Percentiles rank a stretch among this genome's conserved stretches.
Evolutionary conservation across 1,140 invertebrate species (phyloP).

Genomic region (Sycobia sp.): DNA sequence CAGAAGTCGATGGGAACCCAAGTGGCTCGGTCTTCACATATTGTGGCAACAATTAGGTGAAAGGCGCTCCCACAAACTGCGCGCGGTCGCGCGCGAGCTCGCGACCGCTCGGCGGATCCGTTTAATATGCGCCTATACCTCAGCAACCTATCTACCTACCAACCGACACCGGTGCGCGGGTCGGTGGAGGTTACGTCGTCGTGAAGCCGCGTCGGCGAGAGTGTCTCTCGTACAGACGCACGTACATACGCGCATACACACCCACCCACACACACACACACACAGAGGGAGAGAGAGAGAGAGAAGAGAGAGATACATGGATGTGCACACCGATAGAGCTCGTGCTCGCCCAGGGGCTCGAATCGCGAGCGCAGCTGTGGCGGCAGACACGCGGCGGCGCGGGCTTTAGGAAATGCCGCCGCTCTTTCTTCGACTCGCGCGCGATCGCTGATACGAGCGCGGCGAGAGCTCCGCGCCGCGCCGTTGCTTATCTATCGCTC

Average conservation of each 20-base stretch:
- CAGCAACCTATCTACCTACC: not conserved
- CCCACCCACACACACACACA: no score
- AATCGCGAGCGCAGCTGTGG: no score
- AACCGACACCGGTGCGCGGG: not conserved
- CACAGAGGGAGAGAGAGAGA: not conserved
- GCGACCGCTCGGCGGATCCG: constrained; percentile 41
- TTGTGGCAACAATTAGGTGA: constrained; percentile 63
- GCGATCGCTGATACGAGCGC: not conserved
- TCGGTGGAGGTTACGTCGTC: no score
- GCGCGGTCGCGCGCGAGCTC: constrained; percentile 4
- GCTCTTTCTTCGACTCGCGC: not conserved
- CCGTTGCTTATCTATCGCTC: no score
- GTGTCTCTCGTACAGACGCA: no score
- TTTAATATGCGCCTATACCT: constrained; percentile 56
- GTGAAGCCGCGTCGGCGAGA: no score
- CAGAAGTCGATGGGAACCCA: constrained; percentile 58
- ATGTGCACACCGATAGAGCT: constrained; percentile 26
- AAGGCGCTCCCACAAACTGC: constrained; percentile 57
- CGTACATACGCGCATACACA: no score
- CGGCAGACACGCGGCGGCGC: not conserved
- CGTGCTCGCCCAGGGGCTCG: constrained; percentile 52
- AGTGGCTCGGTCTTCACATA: constrained; percentile 59
- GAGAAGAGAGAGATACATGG: not conserved
- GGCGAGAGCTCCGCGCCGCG: not conserved
- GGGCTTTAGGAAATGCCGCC: constrained; percentile 4